These are phyloP conservation scores for Macrotus californicus DNA, from an alignment of 2,113 vertebrate genomes.

Conservation along the genomic window DNA sequence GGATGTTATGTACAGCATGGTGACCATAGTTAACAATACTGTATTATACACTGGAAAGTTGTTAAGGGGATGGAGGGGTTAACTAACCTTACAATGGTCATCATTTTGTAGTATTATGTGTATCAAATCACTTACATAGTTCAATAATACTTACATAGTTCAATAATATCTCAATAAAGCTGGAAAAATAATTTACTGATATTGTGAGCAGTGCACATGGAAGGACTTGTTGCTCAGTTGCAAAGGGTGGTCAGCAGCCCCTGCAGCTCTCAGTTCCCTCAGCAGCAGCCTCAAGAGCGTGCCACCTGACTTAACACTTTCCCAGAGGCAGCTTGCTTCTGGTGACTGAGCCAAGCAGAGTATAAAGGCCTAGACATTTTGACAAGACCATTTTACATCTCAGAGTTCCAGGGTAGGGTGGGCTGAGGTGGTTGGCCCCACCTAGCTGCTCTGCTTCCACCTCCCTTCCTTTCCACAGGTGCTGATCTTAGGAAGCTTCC, in stretches of 20 bases:
- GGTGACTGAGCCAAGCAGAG: neutral
- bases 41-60: too few relatives aligned
- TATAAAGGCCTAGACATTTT: neutral
- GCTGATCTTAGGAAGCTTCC: neutral
- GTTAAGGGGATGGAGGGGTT: too few relatives aligned
- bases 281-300: neutral
- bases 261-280: neutral
- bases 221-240: neutral
- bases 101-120: neutral
- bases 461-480: too few relatives aligned
- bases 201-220: fast-evolving
- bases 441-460: neutral
- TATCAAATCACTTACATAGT: too few relatives aligned
- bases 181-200: neutral
- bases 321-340: neutral
- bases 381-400: neutral
- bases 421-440: neutral
- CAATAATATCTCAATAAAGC: neutral
- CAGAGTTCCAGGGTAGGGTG: neutral
- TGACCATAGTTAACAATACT: too few relatives aligned
- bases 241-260: neutral
- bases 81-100: neutral
- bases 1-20: too few relatives aligned
- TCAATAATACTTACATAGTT: neutral
- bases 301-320: neutral